A percentile compares a stretch with the other conserved stretches of the same genome.
These are phyloP conservation scores for Ctena decussata DNA, from an alignment of 2,888 invertebrate genomes.

Conservation along the genomic window DNA sequence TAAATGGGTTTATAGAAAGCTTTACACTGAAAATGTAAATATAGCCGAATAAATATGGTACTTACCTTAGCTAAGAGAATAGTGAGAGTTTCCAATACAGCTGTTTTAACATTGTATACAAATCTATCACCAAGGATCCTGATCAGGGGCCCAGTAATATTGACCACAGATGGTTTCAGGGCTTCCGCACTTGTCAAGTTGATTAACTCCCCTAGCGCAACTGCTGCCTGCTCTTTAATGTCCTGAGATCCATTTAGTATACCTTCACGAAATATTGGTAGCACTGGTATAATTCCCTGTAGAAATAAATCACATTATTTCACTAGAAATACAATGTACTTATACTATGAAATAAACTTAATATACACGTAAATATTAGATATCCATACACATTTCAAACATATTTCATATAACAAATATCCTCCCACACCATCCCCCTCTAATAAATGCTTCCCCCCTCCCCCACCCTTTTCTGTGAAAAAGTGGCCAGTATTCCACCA, in stretches of 20 bases:
- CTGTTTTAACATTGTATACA: constrained; percentile 97
- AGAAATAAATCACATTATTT: constrained; percentile 84
- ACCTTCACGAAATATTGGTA: constrained; percentile 98
- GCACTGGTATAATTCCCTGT: constrained; percentile 95
- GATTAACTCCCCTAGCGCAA: constrained; percentile 95
- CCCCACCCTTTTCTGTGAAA: no score
- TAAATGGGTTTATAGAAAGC: no score
- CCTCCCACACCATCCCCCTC: no score
- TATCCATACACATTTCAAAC: no score
- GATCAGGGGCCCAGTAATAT: constrained; percentile 99
- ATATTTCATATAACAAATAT: no score
- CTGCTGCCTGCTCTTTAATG: constrained; percentile 97
- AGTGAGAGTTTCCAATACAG: constrained; percentile 97
- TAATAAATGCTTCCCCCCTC: no score
- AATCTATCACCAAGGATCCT: constrained; percentile 98
- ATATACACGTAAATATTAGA: no score
- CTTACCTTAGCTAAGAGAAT: constrained; percentile 95
- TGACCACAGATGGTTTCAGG: constrained; percentile 97
- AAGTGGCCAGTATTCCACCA: no score
- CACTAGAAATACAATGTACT: no score
- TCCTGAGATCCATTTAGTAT: constrained; percentile 98
- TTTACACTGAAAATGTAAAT: no score
- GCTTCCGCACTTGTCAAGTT: constrained; percentile 94
- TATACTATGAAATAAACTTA: no score
- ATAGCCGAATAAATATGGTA: no score